Evolutionary conservation across 2,797 vertebrate species (phyloP), one percentile per base, ranked within the genome.

Genomic region (Crocidura indochinensis): DNA sequence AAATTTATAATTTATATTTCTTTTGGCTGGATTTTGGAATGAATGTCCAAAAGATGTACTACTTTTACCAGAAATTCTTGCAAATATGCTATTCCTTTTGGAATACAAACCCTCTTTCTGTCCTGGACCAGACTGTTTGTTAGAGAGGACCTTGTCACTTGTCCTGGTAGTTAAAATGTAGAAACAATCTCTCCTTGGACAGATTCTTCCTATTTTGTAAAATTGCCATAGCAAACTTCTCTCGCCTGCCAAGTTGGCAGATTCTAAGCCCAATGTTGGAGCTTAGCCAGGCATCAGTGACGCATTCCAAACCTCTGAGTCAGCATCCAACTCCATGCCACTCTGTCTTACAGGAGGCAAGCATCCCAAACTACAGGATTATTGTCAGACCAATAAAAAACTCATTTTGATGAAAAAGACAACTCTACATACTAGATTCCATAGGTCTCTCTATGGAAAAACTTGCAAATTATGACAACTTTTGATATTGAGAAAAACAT

Each of bases 241-340:
- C 49, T 74, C 96, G 97, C 81, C 96, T 98, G 98, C 98, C 97
- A 98, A 98, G 79, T 97, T 98, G 98, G 97, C 98, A 98, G 97
- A 88, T 94, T 96, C 85, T 60, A 14, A 96, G 90, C 92, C 94
- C 3, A 38, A 96, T 94, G 86, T 92, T 98, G 98, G 97, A 97
- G 88, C 80, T 74, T 11, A 81, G 97, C 98, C 98, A 98, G 97
- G 92, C 97, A 96, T 96, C 11, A 8, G 90, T 94, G 80, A 78
- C 72, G 76, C 96, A 94, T 97, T 97, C 95, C 97, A 97, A 97
- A 96, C 94, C 94, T 97, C 97, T 97, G 96, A 97, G 96, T 97
- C 97, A 98, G 95, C 96, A 97, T 91, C 93, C 86, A 27, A 81
- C 92, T 96, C 96, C 96, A 93, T 97, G 97, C 93, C 95, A 94